Conservation (phyloP, 2,888 invertebrate species). For the Lymantria monacha region DNA sequence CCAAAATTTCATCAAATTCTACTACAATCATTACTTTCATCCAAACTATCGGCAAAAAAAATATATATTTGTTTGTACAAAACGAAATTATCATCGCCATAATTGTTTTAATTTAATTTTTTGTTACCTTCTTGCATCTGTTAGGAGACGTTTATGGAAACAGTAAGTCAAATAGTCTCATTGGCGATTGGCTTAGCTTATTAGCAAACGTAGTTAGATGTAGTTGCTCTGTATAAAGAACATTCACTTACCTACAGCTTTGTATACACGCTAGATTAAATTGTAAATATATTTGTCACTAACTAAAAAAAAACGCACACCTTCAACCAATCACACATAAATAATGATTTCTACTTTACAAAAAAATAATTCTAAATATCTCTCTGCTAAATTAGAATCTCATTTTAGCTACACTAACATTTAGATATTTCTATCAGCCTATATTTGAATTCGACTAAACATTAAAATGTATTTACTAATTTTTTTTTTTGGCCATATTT, state of each 20-base stretch:
- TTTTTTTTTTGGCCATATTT: neutral
- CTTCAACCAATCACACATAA: conserved; percentile 19
- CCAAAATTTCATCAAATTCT: conserved; percentile 17
- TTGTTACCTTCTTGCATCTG: conserved; percentile 80
- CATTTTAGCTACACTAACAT: conserved; percentile 21
- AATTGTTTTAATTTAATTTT: conserved; percentile 69
- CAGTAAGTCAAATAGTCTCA: conserved; percentile 77
- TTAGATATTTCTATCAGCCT: neutral
- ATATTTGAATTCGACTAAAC: neutral
- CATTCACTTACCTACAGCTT: conserved; percentile 38
- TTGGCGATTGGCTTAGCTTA: conserved; percentile 77
- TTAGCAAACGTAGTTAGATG: conserved; percentile 48
- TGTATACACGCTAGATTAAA: conserved; percentile 25
- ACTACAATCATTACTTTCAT: conserved; percentile 32
- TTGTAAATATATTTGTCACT: conserved; percentile 23
- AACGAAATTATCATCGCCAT: conserved; percentile 63
- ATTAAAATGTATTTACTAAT: neutral
- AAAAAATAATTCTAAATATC: neutral
- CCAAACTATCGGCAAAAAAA: conserved; percentile 52
- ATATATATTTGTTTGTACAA: conserved; percentile 41
- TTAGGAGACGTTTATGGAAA: conserved; percentile 82
- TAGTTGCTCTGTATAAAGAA: conserved; percentile 47
- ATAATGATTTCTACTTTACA: conserved; percentile 18
- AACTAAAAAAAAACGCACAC: conserved; percentile 28
- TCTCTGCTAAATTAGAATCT: conserved; percentile 1